phyloP scores from a whole-genome alignment of 2,113 vertebrate genomes.

The Oryzias melastigma region DNA sequence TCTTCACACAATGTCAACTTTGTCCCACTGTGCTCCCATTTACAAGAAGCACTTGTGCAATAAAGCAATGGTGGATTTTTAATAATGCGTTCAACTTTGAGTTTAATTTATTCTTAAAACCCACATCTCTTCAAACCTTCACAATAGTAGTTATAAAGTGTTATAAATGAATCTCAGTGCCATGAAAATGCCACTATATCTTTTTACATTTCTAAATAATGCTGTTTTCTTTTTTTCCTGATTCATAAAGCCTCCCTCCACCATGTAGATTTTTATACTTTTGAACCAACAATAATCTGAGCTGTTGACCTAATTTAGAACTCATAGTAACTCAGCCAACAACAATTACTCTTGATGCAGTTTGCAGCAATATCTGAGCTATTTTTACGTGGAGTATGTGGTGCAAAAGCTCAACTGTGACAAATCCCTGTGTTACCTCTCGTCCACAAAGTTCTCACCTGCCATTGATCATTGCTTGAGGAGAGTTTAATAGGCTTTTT shows the following conservation, averaged over 20 bases:
- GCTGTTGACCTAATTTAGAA: constrained; percentile 43
- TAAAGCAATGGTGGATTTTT: too few relatives aligned
- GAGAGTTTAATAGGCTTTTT: constrained; percentile 25
- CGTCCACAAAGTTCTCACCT: constrained; percentile 28
- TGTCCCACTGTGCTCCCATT: too few relatives aligned
- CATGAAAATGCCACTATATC: too few relatives aligned
- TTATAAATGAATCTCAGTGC: too few relatives aligned
- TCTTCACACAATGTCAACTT: too few relatives aligned
- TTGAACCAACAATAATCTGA: constrained; percentile 4
- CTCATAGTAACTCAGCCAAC: constrained; percentile 22
- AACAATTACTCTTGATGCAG: constrained; percentile 22
- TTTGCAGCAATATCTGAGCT: constrained; percentile 36
- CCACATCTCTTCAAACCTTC: too few relatives aligned
- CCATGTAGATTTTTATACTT: background rate
- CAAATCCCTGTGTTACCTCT: constrained; percentile 26
- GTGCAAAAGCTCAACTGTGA: constrained; percentile 34
- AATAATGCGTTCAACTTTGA: too few relatives aligned
- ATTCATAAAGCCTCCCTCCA: background rate
- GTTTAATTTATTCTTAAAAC: too few relatives aligned
- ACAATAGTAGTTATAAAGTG: too few relatives aligned
- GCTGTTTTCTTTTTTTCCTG: constrained; percentile 10
- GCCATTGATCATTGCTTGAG: constrained; percentile 45
- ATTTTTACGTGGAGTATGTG: constrained; percentile 34
- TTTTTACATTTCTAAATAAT: background rate
- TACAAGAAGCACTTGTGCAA: too few relatives aligned